phyloP scores from a whole-genome alignment of 2,113 vertebrate species.

The Brienomyrus longianalis region DNA sequence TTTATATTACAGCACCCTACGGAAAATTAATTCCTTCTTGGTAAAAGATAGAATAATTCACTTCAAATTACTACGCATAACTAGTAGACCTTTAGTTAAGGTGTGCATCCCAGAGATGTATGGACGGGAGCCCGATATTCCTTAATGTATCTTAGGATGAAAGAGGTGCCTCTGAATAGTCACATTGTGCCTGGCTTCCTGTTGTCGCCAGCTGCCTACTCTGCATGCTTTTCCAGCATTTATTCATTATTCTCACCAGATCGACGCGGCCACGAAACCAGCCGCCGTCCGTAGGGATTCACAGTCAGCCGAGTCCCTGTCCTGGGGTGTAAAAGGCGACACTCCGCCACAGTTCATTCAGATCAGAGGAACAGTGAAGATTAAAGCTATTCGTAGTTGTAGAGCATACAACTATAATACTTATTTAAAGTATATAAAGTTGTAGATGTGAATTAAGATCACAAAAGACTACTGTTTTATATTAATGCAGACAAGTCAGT shows the following conservation, averaged over 20 bases:
- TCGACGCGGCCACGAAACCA: background rate
- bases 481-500: background rate
- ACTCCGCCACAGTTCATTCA: background rate
- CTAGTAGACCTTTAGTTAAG: background rate
- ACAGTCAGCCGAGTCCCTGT: background rate
- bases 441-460: background rate
- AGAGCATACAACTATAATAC: background rate
- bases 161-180: conserved; percentile 6
- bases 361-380: background rate
- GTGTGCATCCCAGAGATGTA: background rate
- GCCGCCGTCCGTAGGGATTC: background rate
- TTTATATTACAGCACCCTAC: background rate
- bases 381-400: background rate
- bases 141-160: background rate
- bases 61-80: background rate
- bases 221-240: background rate
- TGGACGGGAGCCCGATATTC: background rate
- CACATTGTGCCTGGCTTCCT: conserved; percentile 10
- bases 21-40: background rate
- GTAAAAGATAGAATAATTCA: background rate
- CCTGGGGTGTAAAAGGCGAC: background rate
- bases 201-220: background rate
- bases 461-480: background rate
- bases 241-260: background rate
- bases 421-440: background rate